Conservation (phyloP, 2,888 invertebrate species). For the Epinotia bilunana region DNA sequence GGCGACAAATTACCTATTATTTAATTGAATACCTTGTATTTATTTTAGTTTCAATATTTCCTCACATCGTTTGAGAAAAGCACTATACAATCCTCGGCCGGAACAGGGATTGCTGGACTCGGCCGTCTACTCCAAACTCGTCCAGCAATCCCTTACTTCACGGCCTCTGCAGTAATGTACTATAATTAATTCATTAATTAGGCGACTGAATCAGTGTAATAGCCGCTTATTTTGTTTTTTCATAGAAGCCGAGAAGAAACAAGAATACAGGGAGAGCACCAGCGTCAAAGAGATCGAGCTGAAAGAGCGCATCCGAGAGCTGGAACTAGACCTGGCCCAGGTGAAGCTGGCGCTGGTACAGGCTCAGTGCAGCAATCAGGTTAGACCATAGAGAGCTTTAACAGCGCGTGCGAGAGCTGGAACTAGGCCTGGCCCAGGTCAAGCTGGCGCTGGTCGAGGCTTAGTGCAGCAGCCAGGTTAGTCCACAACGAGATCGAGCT, state of each 20-base stretch:
- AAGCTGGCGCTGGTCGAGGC: conserved; percentile 99
- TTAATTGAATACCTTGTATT: no score
- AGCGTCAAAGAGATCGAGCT: conserved; percentile 80
- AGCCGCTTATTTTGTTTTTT: no score
- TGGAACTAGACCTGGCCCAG: conserved; percentile 98
- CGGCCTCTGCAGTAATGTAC: no score
- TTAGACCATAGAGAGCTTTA: conserved; percentile 77
- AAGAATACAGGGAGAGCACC: conserved; percentile 60
- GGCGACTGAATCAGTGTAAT: no score
- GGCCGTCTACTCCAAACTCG: no score
- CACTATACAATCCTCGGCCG: no score
- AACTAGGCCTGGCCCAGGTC: conserved; percentile 97
- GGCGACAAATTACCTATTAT: no score
- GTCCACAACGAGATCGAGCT: conserved; percentile 74
- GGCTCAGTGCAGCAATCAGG: conserved; percentile 98
- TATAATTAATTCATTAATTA: no score
- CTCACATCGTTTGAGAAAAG: no score
- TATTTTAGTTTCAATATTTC: no score
- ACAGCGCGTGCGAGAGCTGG: conserved; percentile 93
- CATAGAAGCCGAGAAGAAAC: conserved; percentile 62
- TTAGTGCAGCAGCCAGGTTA: conserved; percentile 96
- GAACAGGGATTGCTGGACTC: no score
- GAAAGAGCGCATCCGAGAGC: conserved; percentile 90
- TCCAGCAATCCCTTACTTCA: no score
- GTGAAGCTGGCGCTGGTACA: conserved; percentile 99